phyloP scores from a whole-genome alignment of 2,888 invertebrate species.

The Galeruca laticollis region DNA sequence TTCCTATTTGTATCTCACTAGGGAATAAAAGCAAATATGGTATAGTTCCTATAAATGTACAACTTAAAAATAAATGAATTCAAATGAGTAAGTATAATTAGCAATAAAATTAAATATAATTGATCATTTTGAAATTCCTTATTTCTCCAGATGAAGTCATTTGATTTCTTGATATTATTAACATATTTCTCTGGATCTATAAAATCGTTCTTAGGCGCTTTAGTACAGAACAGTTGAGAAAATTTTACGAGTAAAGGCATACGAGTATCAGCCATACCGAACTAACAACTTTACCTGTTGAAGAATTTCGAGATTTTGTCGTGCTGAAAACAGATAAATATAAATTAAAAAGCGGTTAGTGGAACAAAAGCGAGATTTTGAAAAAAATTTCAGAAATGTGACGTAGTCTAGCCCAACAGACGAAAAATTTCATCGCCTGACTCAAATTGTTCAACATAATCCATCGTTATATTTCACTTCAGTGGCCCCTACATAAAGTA shows the following conservation, averaged over 20 bases:
- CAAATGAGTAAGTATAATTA: too few species aligned
- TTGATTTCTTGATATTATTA: too few species aligned
- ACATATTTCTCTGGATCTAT: too few species aligned
- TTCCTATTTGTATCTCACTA: too few species aligned
- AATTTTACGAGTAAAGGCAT: conserved; percentile 2
- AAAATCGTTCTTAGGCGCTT: background rate
- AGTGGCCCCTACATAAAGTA: conserved; percentile 3
- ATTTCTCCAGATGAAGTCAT: too few species aligned
- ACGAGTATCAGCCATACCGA: background rate
- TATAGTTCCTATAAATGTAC: too few species aligned
- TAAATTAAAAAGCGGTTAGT: conserved; percentile 37
- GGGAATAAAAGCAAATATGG: too few species aligned
- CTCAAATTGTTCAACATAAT: conserved; percentile 28
- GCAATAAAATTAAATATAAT: too few species aligned
- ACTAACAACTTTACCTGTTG: conserved; percentile 16
- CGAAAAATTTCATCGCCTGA: conserved; percentile 26
- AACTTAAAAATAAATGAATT: too few species aligned
- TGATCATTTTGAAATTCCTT: too few species aligned
- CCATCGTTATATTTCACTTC: conserved; percentile 23
- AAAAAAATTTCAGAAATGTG: conserved; percentile 37
- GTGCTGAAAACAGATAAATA: conserved; percentile 25
- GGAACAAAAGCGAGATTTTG: conserved; percentile 26
- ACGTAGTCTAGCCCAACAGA: conserved; percentile 20
- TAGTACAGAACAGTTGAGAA: background rate
- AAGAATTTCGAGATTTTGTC: conserved; percentile 35